phyloP scores from a whole-genome alignment of 1,140 invertebrate genomes.

The Xylocopa sonorina region DNA sequence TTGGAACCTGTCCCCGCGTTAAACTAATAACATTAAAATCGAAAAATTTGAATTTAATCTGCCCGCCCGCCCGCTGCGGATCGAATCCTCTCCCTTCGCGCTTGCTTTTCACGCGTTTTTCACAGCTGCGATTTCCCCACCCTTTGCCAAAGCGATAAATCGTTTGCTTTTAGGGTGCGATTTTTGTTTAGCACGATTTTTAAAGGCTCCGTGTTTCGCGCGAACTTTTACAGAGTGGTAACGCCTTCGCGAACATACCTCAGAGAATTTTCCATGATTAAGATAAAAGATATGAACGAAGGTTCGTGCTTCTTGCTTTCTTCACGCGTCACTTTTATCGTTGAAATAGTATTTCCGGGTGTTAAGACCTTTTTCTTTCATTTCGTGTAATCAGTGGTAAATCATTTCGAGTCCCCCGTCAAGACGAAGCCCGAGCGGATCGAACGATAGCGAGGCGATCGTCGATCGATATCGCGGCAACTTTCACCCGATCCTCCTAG shows the following conservation, averaged over 20 bases:
- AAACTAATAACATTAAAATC: conserved; percentile 34
- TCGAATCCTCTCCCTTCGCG: too few species aligned
- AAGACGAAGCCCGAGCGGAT: background rate
- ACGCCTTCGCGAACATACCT: too few species aligned
- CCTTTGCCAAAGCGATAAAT: background rate
- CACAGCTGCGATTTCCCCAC: too few species aligned
- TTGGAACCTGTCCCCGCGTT: background rate
- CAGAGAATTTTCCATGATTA: too few species aligned
- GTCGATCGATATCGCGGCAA: conserved; percentile 10
- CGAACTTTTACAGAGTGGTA: too few species aligned
- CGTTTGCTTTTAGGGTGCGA: background rate
- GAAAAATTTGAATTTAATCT: conserved; percentile 37
- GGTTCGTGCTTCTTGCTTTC: too few species aligned
- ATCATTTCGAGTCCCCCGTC: background rate
- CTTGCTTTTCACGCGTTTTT: too few species aligned
- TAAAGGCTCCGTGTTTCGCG: too few species aligned
- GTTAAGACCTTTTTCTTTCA: background rate
- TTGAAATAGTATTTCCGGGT: background rate
- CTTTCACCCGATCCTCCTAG: conserved; percentile 13
- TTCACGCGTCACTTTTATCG: too few species aligned
- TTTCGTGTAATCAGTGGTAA: background rate
- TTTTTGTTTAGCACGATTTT: too few species aligned
- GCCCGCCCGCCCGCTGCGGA: background rate
- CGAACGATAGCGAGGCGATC: background rate
- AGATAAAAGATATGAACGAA: too few species aligned